Evolutionary conservation across 2,113 vertebrate genomes (phyloP).

Genomic region (Ptilonorhynchus violaceus): DNA sequence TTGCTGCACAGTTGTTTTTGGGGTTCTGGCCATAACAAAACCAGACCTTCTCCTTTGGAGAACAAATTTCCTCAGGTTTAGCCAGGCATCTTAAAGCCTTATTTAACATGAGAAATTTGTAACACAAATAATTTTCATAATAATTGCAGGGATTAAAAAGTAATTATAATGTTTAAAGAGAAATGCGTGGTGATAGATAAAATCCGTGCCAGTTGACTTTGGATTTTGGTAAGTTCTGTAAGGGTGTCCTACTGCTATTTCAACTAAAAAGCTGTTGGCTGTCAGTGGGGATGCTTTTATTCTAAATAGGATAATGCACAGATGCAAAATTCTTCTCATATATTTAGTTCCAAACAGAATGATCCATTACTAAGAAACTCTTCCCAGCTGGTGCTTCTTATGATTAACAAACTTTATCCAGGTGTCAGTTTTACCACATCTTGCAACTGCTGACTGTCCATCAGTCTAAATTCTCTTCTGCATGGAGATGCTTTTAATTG

Average conservation of each 20-base stretch:
- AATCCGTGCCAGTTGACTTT: not conserved
- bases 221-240: not conserved
- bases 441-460: not conserved
- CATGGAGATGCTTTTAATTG: not conserved
- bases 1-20: not conserved
- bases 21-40: not conserved
- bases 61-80: not conserved
- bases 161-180: not conserved
- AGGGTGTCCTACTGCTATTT: not conserved
- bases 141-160: not conserved
- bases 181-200: not conserved
- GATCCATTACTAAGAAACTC: not conserved
- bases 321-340: not conserved
- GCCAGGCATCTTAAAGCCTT: not conserved
- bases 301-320: not conserved
- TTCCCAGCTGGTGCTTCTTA: not conserved
- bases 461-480: not conserved
- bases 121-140: not conserved
- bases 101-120: not conserved
- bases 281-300: not conserved
- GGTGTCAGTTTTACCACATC: not conserved
- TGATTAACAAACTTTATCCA: not conserved
- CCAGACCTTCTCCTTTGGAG: not conserved
- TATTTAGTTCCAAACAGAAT: not conserved
- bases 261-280: not conserved